These are phyloP conservation scores for Gymnorhina tibicen DNA, from an alignment of 2,113 vertebrate species.

Conservation along the genomic window DNA sequence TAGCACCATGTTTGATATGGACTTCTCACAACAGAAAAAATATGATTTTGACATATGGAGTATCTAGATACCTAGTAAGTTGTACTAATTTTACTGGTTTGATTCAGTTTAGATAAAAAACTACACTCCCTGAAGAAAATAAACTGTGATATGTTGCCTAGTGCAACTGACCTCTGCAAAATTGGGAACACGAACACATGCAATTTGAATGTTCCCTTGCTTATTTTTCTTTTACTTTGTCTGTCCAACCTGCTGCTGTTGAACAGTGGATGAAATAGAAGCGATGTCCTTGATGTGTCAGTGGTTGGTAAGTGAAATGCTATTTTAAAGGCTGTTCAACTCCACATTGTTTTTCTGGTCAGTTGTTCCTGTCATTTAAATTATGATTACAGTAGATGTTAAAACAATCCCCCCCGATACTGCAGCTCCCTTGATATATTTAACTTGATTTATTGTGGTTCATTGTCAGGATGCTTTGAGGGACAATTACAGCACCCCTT, in stretches of 20 bases:
- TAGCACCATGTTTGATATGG: neutral
- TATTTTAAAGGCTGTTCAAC: neutral
- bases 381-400: neutral
- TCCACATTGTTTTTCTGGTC: neutral
- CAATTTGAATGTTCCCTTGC: neutral
- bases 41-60: neutral
- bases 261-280: neutral
- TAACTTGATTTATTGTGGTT: slow-evolving; percentile 44
- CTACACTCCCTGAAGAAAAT: neutral
- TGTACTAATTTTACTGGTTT: neutral
- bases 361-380: slow-evolving; percentile 44
- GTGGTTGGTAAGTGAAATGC: neutral
- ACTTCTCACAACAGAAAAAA: neutral
- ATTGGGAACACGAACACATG: accelerated
- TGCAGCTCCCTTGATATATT: neutral
- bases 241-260: neutral
- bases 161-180: neutral
- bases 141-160: neutral
- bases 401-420: neutral
- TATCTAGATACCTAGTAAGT: neutral
- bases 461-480: neutral
- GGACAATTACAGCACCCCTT: neutral
- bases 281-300: neutral
- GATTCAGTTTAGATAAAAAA: neutral
- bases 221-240: neutral